Percentiles rank a stretch among this genome's conserved stretches.
These are phyloP conservation scores for Pseudorectes ferrugineus DNA, from an alignment of 2,113 vertebrate genomes.

Conservation along the genomic window DNA sequence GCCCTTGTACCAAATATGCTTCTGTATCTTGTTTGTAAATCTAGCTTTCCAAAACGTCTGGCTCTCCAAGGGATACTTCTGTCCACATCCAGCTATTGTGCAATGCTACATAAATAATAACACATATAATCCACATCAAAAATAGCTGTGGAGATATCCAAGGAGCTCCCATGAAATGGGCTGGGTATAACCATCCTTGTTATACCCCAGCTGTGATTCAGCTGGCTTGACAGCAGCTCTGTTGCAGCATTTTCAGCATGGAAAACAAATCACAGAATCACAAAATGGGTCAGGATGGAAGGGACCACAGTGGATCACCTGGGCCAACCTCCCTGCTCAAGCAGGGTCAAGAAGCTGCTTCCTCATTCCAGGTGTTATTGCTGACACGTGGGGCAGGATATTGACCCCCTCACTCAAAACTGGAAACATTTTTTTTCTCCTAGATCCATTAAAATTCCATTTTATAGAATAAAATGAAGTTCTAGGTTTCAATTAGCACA, in stretches of 20 bases:
- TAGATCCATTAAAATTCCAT: not conserved
- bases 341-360: not conserved
- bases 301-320: not conserved
- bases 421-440: not conserved
- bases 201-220: not conserved
- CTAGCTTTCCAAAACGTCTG: not conserved
- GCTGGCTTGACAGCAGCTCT: not conserved
- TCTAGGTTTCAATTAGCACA: not conserved
- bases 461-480: not conserved
- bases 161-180: not conserved
- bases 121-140: not conserved
- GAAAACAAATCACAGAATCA: not conserved
- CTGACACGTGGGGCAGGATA: not conserved
- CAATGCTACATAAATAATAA: not conserved
- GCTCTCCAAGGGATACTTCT: not conserved
- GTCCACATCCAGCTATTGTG: not conserved
- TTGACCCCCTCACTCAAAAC: not conserved
- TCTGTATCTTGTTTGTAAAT: not conserved
- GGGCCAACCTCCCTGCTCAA: not conserved
- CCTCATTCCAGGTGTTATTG: not conserved
- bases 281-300: not conserved
- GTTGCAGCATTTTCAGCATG: not conserved
- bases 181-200: too few species aligned
- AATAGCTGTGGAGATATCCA: not conserved
- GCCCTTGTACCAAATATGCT: not conserved